A percentile compares a stretch with the other conserved stretches of the same genome.
These are phyloP conservation scores for Neolamprologus falcicula DNA, from an alignment of 2,113 vertebrate species.

Conservation along the genomic window DNA sequence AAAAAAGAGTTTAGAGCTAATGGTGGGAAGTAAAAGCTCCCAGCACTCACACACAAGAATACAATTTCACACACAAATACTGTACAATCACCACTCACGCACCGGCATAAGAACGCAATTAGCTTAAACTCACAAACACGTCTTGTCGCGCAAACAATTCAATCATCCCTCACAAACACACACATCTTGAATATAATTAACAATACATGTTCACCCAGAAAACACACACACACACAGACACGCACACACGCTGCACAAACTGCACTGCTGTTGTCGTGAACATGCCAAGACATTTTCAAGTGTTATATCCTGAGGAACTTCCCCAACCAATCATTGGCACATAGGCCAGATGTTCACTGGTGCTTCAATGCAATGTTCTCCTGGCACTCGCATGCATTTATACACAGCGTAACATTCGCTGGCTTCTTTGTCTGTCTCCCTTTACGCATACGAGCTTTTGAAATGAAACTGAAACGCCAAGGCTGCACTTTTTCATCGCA, in stretches of 20 bases:
- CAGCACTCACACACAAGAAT: slow-evolving; percentile 40
- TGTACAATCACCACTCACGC: slow-evolving; percentile 10
- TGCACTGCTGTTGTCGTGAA: slow-evolving; percentile 52
- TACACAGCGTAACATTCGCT: not conserved
- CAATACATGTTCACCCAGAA: not conserved
- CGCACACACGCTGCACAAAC: not conserved
- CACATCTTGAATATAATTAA: not conserved
- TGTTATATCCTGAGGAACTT: slow-evolving; percentile 65
- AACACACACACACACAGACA: not conserved
- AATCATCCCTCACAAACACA: slow-evolving; percentile 1
- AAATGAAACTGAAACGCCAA: slow-evolving; percentile 33
- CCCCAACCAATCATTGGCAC: slow-evolving; percentile 60
- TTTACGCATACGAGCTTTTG: slow-evolving; percentile 34
- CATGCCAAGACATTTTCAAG: slow-evolving; percentile 72
- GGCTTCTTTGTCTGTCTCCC: slow-evolving; percentile 24
- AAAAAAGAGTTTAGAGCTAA: slow-evolving; percentile 87
- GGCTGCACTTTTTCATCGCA: slow-evolving; percentile 30
- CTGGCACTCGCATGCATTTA: slow-evolving; percentile 18
- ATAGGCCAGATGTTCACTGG: slow-evolving; percentile 62
- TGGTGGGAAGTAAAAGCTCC: slow-evolving; percentile 86
- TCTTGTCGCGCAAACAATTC: not conserved
- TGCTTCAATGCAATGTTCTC: slow-evolving; percentile 42
- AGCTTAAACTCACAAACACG: slow-evolving; percentile 22
- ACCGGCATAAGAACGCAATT: slow-evolving; percentile 28
- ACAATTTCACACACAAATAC: slow-evolving; percentile 1